Conservation (phyloP, 1,140 invertebrate species). For the Solenopsis fugax region DNA sequence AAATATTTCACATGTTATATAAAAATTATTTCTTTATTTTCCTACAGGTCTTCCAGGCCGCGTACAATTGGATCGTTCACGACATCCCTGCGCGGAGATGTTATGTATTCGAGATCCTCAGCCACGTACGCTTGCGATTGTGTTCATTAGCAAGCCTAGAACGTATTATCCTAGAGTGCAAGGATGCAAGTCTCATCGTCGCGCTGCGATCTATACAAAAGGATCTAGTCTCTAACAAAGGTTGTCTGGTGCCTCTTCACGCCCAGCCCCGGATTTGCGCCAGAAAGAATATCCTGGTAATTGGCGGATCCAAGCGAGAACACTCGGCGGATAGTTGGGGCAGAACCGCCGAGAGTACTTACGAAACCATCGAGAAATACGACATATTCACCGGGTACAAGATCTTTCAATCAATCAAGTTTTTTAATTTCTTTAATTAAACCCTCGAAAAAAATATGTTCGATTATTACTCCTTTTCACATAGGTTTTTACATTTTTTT, state of each 20-base stretch:
- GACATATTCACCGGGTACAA: constrained; percentile 91
- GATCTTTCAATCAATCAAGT: not conserved
- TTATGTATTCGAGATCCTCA: constrained; percentile 95
- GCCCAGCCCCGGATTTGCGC: constrained; percentile 93
- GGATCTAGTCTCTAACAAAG: constrained; percentile 92
- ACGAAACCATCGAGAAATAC: constrained; percentile 93
- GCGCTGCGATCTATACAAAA: constrained; percentile 93
- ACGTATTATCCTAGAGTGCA: constrained; percentile 92
- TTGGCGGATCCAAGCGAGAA: constrained; percentile 96
- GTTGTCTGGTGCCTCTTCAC: constrained; percentile 91
- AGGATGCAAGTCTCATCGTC: constrained; percentile 93
- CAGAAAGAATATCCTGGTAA: constrained; percentile 95
- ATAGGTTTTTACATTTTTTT: constrained; percentile 32
- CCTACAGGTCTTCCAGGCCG: constrained; percentile 94
- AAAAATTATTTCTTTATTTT: not conserved
- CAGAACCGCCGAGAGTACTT: constrained; percentile 91
- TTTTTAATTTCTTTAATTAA: not conserved
- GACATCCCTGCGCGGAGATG: constrained; percentile 92
- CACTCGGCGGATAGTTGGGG: constrained; percentile 88
- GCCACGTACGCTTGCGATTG: constrained; percentile 94
- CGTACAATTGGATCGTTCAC: constrained; percentile 96
- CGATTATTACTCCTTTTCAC: not conserved
- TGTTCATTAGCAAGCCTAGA: constrained; percentile 94
- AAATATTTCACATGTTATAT: not conserved
- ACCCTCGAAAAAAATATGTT: not conserved